phyloP scores from a whole-genome alignment of 2,113 vertebrate species.

The Ammodramus savannarum region DNA sequence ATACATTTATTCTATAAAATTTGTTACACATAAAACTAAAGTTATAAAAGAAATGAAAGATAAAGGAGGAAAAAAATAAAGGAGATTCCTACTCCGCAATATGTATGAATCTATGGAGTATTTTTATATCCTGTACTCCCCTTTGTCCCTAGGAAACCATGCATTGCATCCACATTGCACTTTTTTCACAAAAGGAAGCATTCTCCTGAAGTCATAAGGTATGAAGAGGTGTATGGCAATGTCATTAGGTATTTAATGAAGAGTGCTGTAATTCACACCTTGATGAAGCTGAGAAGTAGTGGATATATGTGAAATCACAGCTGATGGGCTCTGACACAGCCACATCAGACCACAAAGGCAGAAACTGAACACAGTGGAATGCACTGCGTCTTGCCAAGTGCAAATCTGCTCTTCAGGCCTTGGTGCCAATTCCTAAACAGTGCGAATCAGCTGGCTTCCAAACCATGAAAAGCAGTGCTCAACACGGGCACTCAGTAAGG shows the following conservation, averaged over 20 bases:
- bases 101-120: neutral
- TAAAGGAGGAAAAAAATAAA: neutral
- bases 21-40: neutral
- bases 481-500: fast-evolving
- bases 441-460: neutral
- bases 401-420: neutral
- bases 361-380: neutral
- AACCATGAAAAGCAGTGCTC: neutral
- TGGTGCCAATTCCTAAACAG: neutral
- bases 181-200: neutral
- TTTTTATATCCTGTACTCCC: neutral
- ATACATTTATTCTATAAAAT: constrained; percentile 5
- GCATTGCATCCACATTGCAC: neutral
- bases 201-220: neutral
- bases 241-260: neutral
- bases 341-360: neutral
- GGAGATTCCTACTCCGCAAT: neutral
- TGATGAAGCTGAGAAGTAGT: neutral
- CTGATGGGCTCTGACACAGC: neutral
- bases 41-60: neutral
- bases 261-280: neutral
- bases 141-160: neutral
- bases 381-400: neutral
- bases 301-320: neutral
- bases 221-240: neutral